phyloP scores from a whole-genome alignment of 2,113 vertebrate species.

The Peromyscus polionotus region DNA sequence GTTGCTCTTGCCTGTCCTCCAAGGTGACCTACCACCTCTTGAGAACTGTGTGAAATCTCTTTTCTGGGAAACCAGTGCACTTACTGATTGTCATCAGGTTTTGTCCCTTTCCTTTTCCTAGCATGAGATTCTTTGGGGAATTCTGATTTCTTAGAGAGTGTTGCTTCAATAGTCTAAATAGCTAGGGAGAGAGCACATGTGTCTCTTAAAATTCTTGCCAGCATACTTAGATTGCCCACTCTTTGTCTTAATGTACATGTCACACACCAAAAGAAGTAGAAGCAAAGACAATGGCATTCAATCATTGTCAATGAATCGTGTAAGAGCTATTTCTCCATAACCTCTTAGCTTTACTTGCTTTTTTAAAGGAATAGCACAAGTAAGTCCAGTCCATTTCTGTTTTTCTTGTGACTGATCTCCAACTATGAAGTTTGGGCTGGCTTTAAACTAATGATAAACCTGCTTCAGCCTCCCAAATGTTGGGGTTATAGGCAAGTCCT shows the following conservation, averaged over 20 bases:
- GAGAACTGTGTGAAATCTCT: not conserved
- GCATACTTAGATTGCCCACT: not conserved
- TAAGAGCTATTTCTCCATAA: not conserved
- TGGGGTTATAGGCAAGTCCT: not conserved
- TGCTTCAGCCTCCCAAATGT: not conserved
- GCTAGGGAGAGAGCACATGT: not conserved
- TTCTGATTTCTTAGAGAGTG: not conserved
- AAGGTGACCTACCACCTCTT: too few relatives aligned
- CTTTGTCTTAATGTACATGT: not conserved
- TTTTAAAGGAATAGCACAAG: not conserved
- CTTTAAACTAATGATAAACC: too few relatives aligned
- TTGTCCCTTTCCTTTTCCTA: not conserved
- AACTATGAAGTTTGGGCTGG: not conserved
- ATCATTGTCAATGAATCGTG: not conserved
- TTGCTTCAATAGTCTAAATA: not conserved
- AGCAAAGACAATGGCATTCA: not conserved
- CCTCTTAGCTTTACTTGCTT: not conserved
- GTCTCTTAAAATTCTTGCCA: not conserved
- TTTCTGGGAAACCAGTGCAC: not conserved
- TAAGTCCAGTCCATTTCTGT: not conserved
- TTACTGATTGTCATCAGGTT: too few relatives aligned
- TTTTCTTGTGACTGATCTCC: not conserved
- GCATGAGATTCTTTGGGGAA: not conserved
- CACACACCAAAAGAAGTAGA: not conserved
- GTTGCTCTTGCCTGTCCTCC: too few relatives aligned